Evolutionary conservation across 2,113 vertebrate species (phyloP).

Genomic region (Sturnira hondurensis): DNA sequence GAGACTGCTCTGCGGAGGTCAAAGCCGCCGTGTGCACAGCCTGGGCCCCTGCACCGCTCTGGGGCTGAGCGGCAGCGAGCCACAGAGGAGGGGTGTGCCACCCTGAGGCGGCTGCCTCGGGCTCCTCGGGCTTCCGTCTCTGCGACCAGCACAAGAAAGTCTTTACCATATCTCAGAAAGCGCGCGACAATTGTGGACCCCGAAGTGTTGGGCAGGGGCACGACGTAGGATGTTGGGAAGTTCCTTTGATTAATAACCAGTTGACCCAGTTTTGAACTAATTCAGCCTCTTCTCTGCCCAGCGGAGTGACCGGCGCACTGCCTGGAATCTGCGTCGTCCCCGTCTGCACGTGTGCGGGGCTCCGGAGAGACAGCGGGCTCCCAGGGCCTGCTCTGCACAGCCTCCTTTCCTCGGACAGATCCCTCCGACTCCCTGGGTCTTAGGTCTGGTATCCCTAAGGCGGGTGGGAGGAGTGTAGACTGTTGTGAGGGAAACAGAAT

Average conservation of each 20-base stretch:
- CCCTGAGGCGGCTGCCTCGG: background rate
- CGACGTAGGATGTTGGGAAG: background rate
- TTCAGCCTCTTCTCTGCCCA: background rate
- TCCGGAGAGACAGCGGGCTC: background rate
- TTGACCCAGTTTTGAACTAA: background rate
- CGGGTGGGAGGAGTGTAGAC: background rate
- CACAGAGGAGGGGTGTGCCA: fast-evolving
- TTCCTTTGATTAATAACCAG: background rate
- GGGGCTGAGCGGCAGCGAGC: too few species aligned
- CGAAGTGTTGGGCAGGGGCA: background rate
- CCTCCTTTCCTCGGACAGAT: background rate
- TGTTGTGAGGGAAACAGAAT: background rate
- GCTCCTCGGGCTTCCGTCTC: background rate
- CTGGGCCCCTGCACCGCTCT: fast-evolving
- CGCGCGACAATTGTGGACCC: background rate
- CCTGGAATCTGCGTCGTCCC: background rate
- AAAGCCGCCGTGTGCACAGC: fast-evolving
- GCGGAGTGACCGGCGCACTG: background rate
- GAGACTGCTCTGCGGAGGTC: background rate
- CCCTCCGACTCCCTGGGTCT: background rate
- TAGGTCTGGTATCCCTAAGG: background rate
- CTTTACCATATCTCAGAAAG: background rate
- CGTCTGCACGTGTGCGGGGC: fast-evolving
- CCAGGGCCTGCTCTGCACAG: too few species aligned
- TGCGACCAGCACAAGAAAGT: background rate